Percentiles rank a stretch among this genome's conserved stretches.
Conservation (phyloP, 2,797 vertebrate genomes). For the Takifugu rubripes region DNA sequence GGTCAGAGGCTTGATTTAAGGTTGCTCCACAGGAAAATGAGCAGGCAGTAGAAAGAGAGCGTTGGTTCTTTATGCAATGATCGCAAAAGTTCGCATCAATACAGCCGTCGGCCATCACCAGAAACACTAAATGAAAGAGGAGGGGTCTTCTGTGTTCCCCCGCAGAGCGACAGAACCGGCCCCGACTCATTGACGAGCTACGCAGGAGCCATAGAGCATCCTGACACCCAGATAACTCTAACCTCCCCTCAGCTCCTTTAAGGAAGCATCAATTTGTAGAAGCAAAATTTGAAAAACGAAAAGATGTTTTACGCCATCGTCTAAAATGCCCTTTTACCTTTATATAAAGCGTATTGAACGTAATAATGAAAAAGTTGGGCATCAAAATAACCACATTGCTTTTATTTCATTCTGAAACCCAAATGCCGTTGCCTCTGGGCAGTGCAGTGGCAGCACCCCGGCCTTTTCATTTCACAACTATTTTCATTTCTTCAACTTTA, state of each 20-base stretch:
- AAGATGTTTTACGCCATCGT: too few species aligned
- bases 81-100: constrained; percentile 67
- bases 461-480: background rate
- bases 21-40: constrained; percentile 64
- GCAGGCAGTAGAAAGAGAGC: constrained; percentile 18
- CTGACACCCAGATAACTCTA: constrained; percentile 41
- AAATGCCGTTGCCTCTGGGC: background rate
- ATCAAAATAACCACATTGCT: too few species aligned
- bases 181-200: constrained; percentile 32
- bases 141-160: constrained; percentile 41
- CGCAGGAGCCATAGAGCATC: constrained; percentile 22
- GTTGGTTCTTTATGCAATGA: constrained; percentile 59
- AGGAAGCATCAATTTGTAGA: constrained; percentile 15
- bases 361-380: too few species aligned
- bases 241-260: constrained; percentile 26
- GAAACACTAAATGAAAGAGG: constrained; percentile 60
- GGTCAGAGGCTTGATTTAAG: constrained; percentile 65
- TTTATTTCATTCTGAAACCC: too few species aligned
- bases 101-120: constrained; percentile 54
- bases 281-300: too few species aligned
- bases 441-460: background rate
- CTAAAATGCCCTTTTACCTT: too few species aligned
- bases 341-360: too few species aligned
- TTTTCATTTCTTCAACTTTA: background rate
- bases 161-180: constrained; percentile 27